Conservation (phyloP, 2,113 vertebrate species). For the Ibidorhyncha struthersii region DNA sequence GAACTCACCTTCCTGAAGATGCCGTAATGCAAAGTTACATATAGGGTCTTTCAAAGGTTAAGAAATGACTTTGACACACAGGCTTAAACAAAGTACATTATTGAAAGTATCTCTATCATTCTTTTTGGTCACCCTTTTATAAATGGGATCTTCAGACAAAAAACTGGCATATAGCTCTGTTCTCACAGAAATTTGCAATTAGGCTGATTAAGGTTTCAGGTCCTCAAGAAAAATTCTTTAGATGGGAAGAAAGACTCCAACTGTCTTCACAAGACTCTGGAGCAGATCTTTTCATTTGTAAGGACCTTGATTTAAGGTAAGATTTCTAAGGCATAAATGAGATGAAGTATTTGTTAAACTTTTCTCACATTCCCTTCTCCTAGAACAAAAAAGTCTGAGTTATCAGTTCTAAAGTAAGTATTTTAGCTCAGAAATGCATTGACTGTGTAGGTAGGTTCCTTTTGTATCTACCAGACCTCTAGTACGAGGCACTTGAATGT, state of each 20-base stretch:
- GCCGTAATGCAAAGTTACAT: neutral
- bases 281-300: neutral
- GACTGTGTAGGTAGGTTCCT: neutral
- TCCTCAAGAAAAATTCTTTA: neutral
- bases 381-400: neutral
- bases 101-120: neutral
- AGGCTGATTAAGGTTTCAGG: neutral
- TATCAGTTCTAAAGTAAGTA: neutral
- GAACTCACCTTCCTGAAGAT: neutral
- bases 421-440: neutral
- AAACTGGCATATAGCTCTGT: neutral
- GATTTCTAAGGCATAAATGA: neutral
- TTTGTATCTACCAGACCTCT: neutral
- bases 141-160: neutral
- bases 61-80: constrained; percentile 19
- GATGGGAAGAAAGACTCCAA: neutral
- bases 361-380: neutral
- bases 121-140: neutral
- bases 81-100: constrained; percentile 18
- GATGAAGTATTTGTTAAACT: neutral
- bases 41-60: constrained; percentile 10
- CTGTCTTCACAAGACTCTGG: neutral
- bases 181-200: neutral
- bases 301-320: neutral
- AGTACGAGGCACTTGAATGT: neutral